Evolutionary conservation across 2,113 vertebrate species (phyloP).

Genomic region (Sardina pilchardus): DNA sequence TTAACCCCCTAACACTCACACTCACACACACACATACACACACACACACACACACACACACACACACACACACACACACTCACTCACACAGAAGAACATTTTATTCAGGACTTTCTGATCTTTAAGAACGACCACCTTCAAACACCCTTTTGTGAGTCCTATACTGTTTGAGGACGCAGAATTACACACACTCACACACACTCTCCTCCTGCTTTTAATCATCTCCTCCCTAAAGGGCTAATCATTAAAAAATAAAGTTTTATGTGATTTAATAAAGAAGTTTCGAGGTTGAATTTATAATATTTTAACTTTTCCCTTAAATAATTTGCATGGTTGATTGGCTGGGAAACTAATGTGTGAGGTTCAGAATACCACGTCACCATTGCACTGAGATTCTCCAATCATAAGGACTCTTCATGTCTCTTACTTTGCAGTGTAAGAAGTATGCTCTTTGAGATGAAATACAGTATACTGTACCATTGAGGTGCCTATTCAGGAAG

Average conservation of each 20-base stretch:
- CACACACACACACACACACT: background rate
- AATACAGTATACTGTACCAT: too few species aligned
- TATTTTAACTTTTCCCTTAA: background rate
- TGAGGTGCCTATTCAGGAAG: too few species aligned
- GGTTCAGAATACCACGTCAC: too few species aligned
- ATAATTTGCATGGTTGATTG: background rate
- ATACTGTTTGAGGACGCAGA: conserved; percentile 58
- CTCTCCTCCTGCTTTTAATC: conserved; percentile 62
- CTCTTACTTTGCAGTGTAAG: too few species aligned
- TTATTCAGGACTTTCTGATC: background rate
- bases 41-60: background rate
- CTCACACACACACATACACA: background rate
- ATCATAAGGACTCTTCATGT: too few species aligned
- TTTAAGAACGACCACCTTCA: conserved; percentile 33
- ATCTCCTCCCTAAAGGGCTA: conserved; percentile 81
- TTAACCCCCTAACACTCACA: background rate
- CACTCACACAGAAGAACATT: background rate
- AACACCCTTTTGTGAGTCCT: background rate
- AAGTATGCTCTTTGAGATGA: too few species aligned
- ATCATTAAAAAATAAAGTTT: conserved; percentile 51
- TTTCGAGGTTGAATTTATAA: background rate
- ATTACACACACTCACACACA: conserved; percentile 52
- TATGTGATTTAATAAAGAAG: conserved; percentile 73
- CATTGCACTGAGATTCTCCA: too few species aligned
- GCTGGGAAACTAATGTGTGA: too few species aligned